These are phyloP conservation scores for Gastrophryne carolinensis DNA, from an alignment of 2,797 vertebrate genomes.

Conservation along the genomic window DNA sequence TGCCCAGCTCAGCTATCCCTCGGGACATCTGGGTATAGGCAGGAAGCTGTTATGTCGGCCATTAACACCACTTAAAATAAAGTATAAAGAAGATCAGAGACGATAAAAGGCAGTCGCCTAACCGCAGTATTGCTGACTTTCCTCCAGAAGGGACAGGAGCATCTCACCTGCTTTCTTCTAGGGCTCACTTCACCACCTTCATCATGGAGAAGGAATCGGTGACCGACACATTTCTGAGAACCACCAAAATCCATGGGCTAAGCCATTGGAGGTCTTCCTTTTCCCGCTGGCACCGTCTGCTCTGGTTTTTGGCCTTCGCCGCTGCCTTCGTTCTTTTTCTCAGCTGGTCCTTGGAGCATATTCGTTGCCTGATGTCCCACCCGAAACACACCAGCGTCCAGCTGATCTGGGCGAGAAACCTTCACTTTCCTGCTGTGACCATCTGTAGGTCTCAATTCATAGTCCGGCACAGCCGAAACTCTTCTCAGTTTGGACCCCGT, in stretches of 20 bases:
- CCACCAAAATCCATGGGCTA: slow-evolving; percentile 80
- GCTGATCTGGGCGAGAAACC: slow-evolving; percentile 71
- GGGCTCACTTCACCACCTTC: too few species aligned
- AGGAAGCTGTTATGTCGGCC: too few species aligned
- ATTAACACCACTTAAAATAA: too few species aligned
- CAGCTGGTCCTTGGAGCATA: slow-evolving; percentile 64
- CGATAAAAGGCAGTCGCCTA: too few species aligned
- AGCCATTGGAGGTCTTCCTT: slow-evolving; percentile 74
- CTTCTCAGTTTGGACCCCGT: slow-evolving; percentile 71
- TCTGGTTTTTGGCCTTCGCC: slow-evolving; percentile 78
- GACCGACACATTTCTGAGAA: slow-evolving; percentile 68
- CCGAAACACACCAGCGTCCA: slow-evolving; percentile 74
- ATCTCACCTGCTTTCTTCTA: too few species aligned
- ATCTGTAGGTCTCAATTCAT: slow-evolving; percentile 84
- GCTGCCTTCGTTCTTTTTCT: slow-evolving; percentile 72
- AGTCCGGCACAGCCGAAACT: slow-evolving; percentile 74
- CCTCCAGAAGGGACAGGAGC: too few species aligned
- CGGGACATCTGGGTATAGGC: too few species aligned
- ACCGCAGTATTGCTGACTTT: too few species aligned
- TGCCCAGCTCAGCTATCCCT: too few species aligned
- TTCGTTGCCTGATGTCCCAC: slow-evolving; percentile 54
- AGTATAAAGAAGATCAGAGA: too few species aligned
- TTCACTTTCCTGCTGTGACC: slow-evolving; percentile 82
- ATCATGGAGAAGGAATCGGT: too few species aligned
- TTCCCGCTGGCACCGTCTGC: slow-evolving; percentile 64